Percentiles rank a stretch among this genome's conserved stretches.
Evolutionary conservation across 2,888 invertebrate species (phyloP).

Genomic region (Polyploca ridens): DNA sequence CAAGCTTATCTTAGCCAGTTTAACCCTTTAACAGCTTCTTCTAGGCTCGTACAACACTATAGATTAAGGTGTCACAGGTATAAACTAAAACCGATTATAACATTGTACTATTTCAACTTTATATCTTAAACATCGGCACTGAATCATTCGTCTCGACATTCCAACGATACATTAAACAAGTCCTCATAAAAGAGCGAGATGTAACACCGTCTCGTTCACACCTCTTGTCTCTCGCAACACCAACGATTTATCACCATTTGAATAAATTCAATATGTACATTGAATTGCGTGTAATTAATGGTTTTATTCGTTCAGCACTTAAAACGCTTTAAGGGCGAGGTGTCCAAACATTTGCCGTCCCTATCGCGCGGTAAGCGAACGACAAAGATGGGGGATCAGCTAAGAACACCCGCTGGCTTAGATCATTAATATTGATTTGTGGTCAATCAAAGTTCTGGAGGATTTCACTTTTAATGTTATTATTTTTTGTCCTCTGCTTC

Average conservation of each 20-base stretch:
- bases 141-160: slow-evolving; percentile 60
- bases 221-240: slow-evolving; percentile 69
- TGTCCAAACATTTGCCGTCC: slow-evolving; percentile 76
- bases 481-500: slow-evolving; percentile 66
- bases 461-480: slow-evolving; percentile 82
- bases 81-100: slow-evolving; percentile 10
- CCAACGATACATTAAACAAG: slow-evolving; percentile 46
- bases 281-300: slow-evolving; percentile 84
- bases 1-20: not conserved
- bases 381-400: slow-evolving; percentile 54
- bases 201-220: slow-evolving; percentile 55
- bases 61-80: slow-evolving; percentile 8
- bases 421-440: slow-evolving; percentile 86
- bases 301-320: slow-evolving; percentile 85
- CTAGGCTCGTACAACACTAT: slow-evolving; percentile 4
- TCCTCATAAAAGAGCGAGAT: slow-evolving; percentile 29
- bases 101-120: slow-evolving; percentile 23
- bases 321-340: slow-evolving; percentile 82
- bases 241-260: slow-evolving; percentile 82
- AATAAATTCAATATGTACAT: slow-evolving; percentile 85
- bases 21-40: slow-evolving; percentile 14
- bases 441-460: slow-evolving; percentile 83
- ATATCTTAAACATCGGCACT: slow-evolving; percentile 52
- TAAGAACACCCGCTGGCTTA: slow-evolving; percentile 77
- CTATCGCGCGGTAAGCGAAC: slow-evolving; percentile 40